phyloP scores from a whole-genome alignment of 2,113 vertebrate genomes.

The Elephas maximus region DNA sequence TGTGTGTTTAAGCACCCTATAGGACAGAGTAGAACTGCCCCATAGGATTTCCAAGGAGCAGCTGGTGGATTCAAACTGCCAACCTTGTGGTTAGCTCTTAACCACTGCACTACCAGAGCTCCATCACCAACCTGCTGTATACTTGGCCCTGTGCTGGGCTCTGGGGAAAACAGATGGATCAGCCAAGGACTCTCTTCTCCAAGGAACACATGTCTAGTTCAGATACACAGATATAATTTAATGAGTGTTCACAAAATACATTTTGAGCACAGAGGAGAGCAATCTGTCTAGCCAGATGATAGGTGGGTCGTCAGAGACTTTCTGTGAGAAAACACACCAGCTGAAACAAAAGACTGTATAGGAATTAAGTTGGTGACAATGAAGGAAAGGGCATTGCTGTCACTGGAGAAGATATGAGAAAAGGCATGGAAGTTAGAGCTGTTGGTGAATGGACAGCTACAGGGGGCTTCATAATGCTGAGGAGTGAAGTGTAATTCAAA shows the following conservation, averaged over 20 bases:
- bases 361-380: neutral
- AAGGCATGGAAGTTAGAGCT: neutral
- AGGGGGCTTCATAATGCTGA: neutral
- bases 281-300: neutral
- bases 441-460: neutral
- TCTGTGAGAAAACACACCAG: neutral
- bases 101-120: too few relatives aligned
- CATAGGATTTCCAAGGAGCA: too few relatives aligned
- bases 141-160: neutral
- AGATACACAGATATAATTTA: neutral
- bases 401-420: neutral
- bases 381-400: neutral
- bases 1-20: too few relatives aligned
- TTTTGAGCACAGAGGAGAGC: too few relatives aligned
- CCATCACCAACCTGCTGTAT: neutral
- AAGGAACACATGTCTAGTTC: neutral
- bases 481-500: neutral
- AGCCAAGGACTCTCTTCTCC: neutral
- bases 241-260: neutral
- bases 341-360: neutral
- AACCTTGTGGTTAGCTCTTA: too few relatives aligned
- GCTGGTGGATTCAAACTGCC: too few relatives aligned
- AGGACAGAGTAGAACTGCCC: too few relatives aligned
- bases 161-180: neutral
- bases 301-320: neutral